phyloP scores from a whole-genome alignment of 2,797 vertebrate species.

The Alfaro cultratus region DNA sequence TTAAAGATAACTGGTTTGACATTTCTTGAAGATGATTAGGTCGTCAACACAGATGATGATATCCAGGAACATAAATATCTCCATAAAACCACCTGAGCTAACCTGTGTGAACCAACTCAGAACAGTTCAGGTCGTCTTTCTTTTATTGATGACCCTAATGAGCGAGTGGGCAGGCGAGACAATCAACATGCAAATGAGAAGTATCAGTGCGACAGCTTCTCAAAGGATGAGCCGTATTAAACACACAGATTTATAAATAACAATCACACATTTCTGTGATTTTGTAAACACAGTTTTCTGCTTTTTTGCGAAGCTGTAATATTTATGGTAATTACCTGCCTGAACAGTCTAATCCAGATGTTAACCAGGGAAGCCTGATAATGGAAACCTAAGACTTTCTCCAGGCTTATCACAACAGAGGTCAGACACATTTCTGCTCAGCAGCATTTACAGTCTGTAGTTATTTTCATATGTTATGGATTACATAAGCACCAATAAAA shows the following conservation, averaged over 20 bases:
- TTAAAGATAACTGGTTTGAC: slow-evolving; percentile 13
- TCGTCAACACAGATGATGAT: neutral
- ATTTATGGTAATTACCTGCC: slow-evolving; percentile 6
- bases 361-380: neutral
- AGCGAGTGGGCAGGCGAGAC: slow-evolving; percentile 1
- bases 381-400: neutral
- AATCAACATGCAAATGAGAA: slow-evolving; percentile 24
- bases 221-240: slow-evolving; percentile 2
- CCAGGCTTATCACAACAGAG: neutral
- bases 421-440: slow-evolving; percentile 10
- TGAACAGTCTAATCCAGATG: neutral
- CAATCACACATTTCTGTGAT: slow-evolving; percentile 7
- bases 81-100: neutral
- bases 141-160: slow-evolving; percentile 15
- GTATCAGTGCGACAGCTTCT: neutral
- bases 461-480: slow-evolving; percentile 27
- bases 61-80: slow-evolving; percentile 3
- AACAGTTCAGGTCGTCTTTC: neutral
- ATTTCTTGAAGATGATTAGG: slow-evolving; percentile 6
- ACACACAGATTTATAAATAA: neutral
- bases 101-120: slow-evolving; percentile 8
- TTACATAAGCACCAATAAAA: slow-evolving; percentile 53
- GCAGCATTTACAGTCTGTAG: slow-evolving; percentile 17
- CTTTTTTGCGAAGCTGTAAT: neutral
- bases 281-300: neutral